phyloP scores from a whole-genome alignment of 2,113 vertebrate species.

The Gymnogyps californianus region DNA sequence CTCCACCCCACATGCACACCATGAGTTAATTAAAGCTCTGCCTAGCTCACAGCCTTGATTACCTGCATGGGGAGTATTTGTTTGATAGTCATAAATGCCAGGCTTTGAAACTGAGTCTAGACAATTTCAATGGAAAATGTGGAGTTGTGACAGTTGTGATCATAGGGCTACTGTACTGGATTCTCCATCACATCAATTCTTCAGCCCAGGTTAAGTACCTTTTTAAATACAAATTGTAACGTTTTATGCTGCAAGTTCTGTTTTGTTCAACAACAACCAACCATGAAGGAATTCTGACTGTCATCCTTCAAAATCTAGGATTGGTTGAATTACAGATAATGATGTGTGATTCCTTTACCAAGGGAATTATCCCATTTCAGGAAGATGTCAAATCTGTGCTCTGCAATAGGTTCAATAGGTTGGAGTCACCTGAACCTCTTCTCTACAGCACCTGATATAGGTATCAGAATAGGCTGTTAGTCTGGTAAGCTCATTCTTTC shows the following conservation, averaged over 20 bases:
- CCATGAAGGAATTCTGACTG: background rate
- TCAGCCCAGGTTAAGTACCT: background rate
- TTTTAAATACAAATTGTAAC: background rate
- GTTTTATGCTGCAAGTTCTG: background rate
- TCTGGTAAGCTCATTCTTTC: background rate
- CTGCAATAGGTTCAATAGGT: background rate
- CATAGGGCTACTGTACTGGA: background rate
- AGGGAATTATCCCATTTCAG: background rate
- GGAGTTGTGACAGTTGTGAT: background rate
- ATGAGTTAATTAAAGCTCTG: background rate
- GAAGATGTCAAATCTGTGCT: background rate
- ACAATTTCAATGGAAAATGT: background rate
- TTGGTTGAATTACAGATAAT: background rate
- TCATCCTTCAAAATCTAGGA: background rate
- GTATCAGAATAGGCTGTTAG: background rate
- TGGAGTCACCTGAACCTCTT: background rate
- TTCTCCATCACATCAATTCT: background rate
- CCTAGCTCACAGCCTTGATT: background rate
- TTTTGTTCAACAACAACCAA: background rate
- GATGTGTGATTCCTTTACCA: background rate
- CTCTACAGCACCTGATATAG: background rate
- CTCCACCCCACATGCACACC: background rate
- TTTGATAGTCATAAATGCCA: background rate
- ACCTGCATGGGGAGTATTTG: rapidly evolving
- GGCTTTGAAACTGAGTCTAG: background rate